Base-by-base conservation (phyloP, 2,113 vertebrate species). In the Canis aureus region DNA sequence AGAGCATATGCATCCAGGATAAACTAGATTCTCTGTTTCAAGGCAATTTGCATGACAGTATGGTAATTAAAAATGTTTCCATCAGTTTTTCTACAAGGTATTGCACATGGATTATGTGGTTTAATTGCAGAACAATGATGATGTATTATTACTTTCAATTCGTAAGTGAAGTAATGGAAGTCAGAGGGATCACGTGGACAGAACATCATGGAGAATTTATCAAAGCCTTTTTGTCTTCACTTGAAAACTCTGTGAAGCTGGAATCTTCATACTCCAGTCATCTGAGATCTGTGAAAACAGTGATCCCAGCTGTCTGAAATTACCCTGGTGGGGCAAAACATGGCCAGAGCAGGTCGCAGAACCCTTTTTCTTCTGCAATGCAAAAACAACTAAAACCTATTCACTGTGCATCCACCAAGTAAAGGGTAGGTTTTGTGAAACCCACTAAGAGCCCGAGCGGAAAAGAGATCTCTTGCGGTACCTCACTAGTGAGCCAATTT, bases 321-420 rank as follows among this genome's bases (percentile, higher is more conserved):
- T 62, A 97, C 29, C 1, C 20, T 71, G 53, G 19, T 8, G 0
- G 0, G 17, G 20, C 32, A 15, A 22, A 23, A 53, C 25, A 53
- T 7, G 12, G n/a, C 23, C 10, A 16, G 1, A 9, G 8, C 8
- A 4, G 1, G 1, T 11, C 1, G 8, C 13, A 15, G 7, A 62
- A 23, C 3, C 20, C 12, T 20, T 22, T 27, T n/a, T 12, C 62
- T 51, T 66, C 38, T 64, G 16, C 11, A 57, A 23, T 8, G 19
- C 0, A 66, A 92, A 19, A 13, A 59, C 19, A 67, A 22, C 60
- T 29, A 71, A 64, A 89, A n/a, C 15, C 16, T 25, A 9, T 11
- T 55, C 38, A 62, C 29, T 29, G 11, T 29, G 29, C 2, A 12
- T 5, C 25, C 38, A 22, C 7, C 9, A 84, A 74, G 38, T 11